Conservation (phyloP, 2,797 vertebrate species). For the Enteromius anoplus region DNA sequence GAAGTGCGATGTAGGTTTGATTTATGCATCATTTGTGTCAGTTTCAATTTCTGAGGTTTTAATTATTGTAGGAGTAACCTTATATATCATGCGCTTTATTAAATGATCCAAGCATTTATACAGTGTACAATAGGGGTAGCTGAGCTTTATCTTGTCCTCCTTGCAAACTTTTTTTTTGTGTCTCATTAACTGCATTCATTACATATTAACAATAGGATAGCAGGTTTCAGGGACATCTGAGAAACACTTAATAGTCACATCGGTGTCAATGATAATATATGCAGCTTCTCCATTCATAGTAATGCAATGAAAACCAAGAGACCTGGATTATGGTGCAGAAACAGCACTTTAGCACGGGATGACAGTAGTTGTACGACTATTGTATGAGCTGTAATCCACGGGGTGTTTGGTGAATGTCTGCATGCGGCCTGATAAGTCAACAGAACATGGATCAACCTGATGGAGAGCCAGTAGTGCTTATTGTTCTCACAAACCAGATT, state of each 20-base stretch:
- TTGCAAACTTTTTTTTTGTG: slow-evolving; percentile 54
- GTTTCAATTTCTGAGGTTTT: background rate
- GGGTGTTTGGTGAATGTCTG: slow-evolving; percentile 19
- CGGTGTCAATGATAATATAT: slow-evolving; percentile 63
- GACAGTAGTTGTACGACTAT: slow-evolving; percentile 6
- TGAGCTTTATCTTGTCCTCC: slow-evolving; percentile 16
- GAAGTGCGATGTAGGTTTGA: background rate
- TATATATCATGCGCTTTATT: background rate
- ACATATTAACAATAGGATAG: slow-evolving; percentile 44
- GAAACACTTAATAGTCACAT: slow-evolving; percentile 63
- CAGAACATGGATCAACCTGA: slow-evolving; percentile 47
- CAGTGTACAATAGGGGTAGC: slow-evolving; percentile 50
- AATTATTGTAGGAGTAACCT: background rate
- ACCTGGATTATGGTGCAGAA: slow-evolving; percentile 48
- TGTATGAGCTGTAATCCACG: slow-evolving; percentile 33
- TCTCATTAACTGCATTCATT: slow-evolving; percentile 63
- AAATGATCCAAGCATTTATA: slow-evolving; percentile 25
- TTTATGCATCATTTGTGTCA: background rate
- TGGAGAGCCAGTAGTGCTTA: slow-evolving; percentile 37
- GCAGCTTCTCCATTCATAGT: slow-evolving; percentile 42
- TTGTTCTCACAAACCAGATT: slow-evolving; percentile 64
- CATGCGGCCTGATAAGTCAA: slow-evolving; percentile 40
- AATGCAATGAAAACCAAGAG: slow-evolving; percentile 47
- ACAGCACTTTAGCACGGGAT: slow-evolving; percentile 42
- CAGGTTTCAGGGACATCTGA: slow-evolving; percentile 48